Conservation (phyloP, 2,888 invertebrate genomes). For the Amphiduros pacificus region DNA sequence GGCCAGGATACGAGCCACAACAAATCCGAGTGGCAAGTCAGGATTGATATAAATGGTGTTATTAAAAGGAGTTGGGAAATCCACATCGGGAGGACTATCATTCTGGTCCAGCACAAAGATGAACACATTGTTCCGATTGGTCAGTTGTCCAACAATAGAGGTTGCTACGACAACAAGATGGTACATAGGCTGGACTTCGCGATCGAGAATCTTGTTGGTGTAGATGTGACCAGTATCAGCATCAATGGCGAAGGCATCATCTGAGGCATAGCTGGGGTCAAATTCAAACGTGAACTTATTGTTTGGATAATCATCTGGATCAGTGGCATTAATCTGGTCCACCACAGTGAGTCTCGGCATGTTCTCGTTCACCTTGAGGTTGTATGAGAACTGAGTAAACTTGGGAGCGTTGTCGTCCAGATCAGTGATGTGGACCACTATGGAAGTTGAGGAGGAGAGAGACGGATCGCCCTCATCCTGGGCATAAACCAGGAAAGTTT, state of each 20-base stretch:
- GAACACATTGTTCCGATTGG: constrained; percentile 10
- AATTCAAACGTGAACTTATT: constrained; percentile 10
- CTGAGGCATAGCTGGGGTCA: not conserved
- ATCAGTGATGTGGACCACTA: constrained; percentile 24
- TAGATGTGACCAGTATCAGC: constrained; percentile 8
- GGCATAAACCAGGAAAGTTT: constrained; percentile 23
- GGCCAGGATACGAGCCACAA: constrained; percentile 35
- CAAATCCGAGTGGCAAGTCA: constrained; percentile 27
- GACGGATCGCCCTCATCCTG: constrained; percentile 23
- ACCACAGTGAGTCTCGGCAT: not conserved
- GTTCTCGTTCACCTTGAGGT: constrained; percentile 8
- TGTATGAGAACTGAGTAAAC: constrained; percentile 17
- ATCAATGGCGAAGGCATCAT: constrained; percentile 10
- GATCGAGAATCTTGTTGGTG: constrained; percentile 10
- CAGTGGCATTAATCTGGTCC: constrained; percentile 12
- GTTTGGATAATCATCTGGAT: constrained; percentile 9
- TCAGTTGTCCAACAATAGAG: constrained; percentile 4
- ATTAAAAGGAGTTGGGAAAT: constrained; percentile 11
- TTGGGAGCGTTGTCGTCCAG: constrained; percentile 30
- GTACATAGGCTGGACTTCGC: constrained; percentile 8
- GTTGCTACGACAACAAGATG: constrained; percentile 13
- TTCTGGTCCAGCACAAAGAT: constrained; percentile 13
- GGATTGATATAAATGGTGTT: constrained; percentile 15
- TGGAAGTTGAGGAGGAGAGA: constrained; percentile 15
- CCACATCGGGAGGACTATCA: constrained; percentile 10